Evolutionary conservation across 2,113 vertebrate species (phyloP).

Genomic region (Leptodactylus fuscus): DNA sequence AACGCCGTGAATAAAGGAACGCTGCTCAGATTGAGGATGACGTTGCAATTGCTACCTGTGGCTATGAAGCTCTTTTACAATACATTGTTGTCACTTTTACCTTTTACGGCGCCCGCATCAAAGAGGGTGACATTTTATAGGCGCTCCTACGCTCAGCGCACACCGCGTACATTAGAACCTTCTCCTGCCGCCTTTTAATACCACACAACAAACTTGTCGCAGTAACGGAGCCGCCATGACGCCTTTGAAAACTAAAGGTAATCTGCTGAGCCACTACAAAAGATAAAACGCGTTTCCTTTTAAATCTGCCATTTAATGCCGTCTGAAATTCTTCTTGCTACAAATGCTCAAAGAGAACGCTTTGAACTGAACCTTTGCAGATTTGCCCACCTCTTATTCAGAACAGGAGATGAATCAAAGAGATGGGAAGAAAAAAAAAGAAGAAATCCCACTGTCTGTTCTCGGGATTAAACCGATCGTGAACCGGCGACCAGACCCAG

Average conservation of each 20-base stretch:
- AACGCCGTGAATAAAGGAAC: too few relatives aligned
- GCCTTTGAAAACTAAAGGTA: constrained; percentile 27
- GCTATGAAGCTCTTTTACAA: background rate
- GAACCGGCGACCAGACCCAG: background rate
- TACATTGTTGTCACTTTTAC: background rate
- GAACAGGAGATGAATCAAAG: constrained; percentile 22
- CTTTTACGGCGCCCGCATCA: background rate
- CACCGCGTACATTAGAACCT: background rate
- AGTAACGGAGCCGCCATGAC: background rate
- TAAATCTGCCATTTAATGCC: constrained; percentile 12
- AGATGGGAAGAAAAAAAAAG: background rate
- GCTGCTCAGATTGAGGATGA: too few relatives aligned
- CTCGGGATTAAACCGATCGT: background rate
- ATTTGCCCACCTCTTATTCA: constrained; percentile 47
- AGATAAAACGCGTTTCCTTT: background rate
- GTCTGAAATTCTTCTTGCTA: constrained; percentile 53
- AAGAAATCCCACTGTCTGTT: constrained; percentile 28
- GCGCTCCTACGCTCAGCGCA: background rate
- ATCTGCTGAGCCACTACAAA: constrained; percentile 7
- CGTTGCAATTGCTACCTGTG: background rate
- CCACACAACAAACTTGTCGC: constrained; percentile 6
- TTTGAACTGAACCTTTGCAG: constrained; percentile 55
- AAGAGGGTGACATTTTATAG: background rate
- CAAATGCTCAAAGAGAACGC: constrained; percentile 54
- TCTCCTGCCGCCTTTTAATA: background rate